phyloP scores from a whole-genome alignment of 2,888 invertebrate genomes.

The Hypomecis punctinalis region DNA sequence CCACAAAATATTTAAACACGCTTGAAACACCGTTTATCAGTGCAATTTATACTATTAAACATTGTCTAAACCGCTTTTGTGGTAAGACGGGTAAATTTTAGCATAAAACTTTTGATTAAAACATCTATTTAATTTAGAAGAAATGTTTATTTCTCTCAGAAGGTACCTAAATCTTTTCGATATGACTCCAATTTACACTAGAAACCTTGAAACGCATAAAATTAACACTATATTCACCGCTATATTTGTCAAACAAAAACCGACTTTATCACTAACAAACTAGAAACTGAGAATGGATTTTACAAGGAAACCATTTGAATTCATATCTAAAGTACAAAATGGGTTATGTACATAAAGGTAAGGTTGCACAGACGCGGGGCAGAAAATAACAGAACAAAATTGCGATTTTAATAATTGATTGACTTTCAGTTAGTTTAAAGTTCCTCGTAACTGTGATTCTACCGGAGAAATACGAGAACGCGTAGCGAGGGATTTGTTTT shows the following conservation, averaged over 20 bases:
- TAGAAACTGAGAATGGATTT: not conserved
- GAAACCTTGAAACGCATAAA: constrained; percentile 62
- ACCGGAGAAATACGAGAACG: no score
- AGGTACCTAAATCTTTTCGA: constrained; percentile 79
- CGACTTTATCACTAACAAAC: not conserved
- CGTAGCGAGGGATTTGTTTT: no score
- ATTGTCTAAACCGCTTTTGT: no score
- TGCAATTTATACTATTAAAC: no score
- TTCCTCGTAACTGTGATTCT: no score
- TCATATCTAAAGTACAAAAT: constrained; percentile 6
- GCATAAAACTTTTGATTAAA: constrained; percentile 43
- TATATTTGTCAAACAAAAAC: constrained; percentile 30
- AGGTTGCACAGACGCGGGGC: not conserved
- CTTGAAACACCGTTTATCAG: no score
- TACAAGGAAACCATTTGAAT: not conserved
- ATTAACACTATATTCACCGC: constrained; percentile 34
- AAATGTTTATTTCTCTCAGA: constrained; percentile 79
- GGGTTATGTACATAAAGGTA: not conserved
- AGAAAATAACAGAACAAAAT: not conserved
- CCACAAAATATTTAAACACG: no score
- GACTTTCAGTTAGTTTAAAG: no score
- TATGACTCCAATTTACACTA: constrained; percentile 76
- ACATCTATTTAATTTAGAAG: constrained; percentile 56
- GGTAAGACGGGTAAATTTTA: no score
- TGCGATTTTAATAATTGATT: not conserved